Evolutionary conservation across 2,888 invertebrate genomes (phyloP).

Genomic region (Calameuta filiformis): DNA sequence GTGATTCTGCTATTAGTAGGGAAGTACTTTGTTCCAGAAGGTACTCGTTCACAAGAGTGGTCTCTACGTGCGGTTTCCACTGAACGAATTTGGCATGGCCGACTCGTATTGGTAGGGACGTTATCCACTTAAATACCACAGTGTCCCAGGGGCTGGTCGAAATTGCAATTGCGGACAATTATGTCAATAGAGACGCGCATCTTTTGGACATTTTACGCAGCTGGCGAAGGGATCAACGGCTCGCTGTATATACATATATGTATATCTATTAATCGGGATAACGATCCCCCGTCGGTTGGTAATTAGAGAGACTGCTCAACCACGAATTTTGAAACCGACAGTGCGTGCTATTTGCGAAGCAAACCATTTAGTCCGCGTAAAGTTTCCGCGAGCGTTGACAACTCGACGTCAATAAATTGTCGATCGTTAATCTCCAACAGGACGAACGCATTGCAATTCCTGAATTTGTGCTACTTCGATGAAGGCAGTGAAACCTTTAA

Average conservation of each 20-base stretch:
- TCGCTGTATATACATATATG: not conserved
- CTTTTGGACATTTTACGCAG: not conserved
- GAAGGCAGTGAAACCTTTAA: not conserved
- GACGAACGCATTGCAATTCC: not conserved
- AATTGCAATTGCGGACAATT: not conserved
- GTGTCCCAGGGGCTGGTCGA: not conserved
- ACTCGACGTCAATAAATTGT: not conserved
- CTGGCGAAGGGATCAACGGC: not conserved
- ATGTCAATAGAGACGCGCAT: not conserved
- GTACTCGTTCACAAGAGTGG: not conserved
- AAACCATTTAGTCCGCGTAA: not conserved
- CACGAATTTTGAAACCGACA: not conserved
- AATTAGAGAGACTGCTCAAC: not conserved
- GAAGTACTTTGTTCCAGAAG: not conserved
- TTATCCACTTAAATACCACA: not conserved
- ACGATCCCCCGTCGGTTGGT: not conserved
- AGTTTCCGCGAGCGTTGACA: not conserved
- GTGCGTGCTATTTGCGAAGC: not conserved
- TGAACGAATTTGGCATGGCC: not conserved
- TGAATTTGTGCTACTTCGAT: not conserved
- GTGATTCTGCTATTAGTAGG: not conserved
- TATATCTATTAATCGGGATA: not conserved
- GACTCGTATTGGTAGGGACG: not conserved
- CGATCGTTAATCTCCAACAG: not conserved
- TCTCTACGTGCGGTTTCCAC: not conserved